A percentile compares a stretch with the other conserved stretches of the same genome.
These are phyloP conservation scores for Cotesia congregata DNA, from an alignment of 2,888 invertebrate species.

Conservation along the genomic window DNA sequence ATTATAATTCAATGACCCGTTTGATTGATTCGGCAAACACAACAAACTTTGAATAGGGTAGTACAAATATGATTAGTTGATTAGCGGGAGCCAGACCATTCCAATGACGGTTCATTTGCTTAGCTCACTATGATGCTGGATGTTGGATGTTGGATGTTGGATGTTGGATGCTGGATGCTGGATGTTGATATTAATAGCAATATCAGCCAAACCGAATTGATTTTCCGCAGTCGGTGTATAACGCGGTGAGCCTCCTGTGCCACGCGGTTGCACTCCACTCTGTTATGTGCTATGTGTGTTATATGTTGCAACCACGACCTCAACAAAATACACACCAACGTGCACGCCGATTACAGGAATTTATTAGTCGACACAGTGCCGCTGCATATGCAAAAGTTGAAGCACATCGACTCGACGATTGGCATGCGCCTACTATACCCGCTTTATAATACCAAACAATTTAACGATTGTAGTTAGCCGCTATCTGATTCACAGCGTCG, in stretches of 20 bases:
- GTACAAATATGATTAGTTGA: conserved; percentile 21
- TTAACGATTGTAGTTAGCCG: conserved; percentile 63
- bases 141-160: neutral
- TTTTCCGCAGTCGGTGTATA: conserved; percentile 32
- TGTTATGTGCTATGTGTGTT: neutral
- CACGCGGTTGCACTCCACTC: conserved; percentile 34
- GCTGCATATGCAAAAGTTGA: conserved; percentile 47
- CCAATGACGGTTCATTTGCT: conserved; percentile 16
- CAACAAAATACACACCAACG: conserved; percentile 7
- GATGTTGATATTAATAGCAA: conserved; percentile 33
- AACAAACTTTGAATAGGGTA: conserved; percentile 13
- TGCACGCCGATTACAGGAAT: neutral
- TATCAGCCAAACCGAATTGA: conserved; percentile 35
- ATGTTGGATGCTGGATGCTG: neutral
- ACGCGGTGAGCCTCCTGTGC: conserved; percentile 31
- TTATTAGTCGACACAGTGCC: conserved; percentile 31
- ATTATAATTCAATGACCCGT: neutral
- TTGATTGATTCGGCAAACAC: neutral
- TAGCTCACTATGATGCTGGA: neutral
- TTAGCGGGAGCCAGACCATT: neutral
- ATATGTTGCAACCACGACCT: conserved; percentile 24
- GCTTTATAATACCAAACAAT: conserved; percentile 61
- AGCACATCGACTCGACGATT: conserved; percentile 50
- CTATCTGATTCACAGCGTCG: conserved; percentile 57
- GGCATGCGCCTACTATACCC: conserved; percentile 50